Base-by-base conservation (phyloP, 1,140 invertebrate species). In the Drosophila nasuta region DNA sequence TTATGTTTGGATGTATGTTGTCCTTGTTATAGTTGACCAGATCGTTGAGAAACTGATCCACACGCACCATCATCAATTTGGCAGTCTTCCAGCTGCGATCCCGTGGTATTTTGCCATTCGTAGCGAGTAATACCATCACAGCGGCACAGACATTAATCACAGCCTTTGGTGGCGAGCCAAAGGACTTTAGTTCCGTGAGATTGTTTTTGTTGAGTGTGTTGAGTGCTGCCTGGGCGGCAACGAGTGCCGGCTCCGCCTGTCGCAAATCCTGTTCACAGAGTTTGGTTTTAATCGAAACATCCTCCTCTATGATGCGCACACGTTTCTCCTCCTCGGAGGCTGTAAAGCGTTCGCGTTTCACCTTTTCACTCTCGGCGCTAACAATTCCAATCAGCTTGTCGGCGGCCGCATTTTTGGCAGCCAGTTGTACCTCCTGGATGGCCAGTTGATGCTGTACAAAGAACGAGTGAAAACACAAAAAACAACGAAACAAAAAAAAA, bases 201-300 rank as follows among this genome's bases (percentile, higher is more conserved):
- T 99, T 99, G 74, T 95, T 96, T 93, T 99, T 99, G 91, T 99
- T 98, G 0, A 99, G 93, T 0, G 98, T 99, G 81, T 99, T 96
- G 35, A 99, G 93, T 30, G 98, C 98, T 74, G 96, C 97, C 91
- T 97, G 96, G 2, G 98, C 98, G 25, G 97, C 97, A 2, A 96
- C 93, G n/a, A 99, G 93, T 3, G 98, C 98, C 1, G 98, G 98
- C 91, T 99, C 97, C 6, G 98, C 98, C 91, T 97, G 97, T 0
- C 95, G 95, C 59, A 99, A 94, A 94, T 99, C 98, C 86, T 96
- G 96, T 68, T 97, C 97, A 91, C 98, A 98, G 77, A 97, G 95
- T 92, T 95, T 96, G 45, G 97, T 93, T 95, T 96, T 74, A 95
- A 96, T 90, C 96, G 97, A 91, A 95, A 95, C 17, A 95, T 94